Evolutionary conservation across 2,113 vertebrate species (phyloP).

Genomic region (Calonectris borealis): DNA sequence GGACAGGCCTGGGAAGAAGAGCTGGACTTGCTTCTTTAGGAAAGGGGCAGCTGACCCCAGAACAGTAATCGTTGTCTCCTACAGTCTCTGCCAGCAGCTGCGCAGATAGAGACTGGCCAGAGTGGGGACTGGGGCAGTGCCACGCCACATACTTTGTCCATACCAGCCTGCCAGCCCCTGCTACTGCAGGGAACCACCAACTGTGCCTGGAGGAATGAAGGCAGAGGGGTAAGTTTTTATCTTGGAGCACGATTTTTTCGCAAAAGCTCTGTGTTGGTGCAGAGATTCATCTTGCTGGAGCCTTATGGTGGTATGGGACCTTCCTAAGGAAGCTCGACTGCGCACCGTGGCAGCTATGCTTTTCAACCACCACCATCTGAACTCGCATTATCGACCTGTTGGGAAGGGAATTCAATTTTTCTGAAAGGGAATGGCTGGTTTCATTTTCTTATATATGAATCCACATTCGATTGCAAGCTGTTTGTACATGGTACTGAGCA

Average conservation of each 20-base stretch:
- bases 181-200: background rate
- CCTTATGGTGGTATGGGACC: background rate
- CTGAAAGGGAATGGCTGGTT: constrained; percentile 21
- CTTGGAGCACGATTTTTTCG: background rate
- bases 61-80: background rate
- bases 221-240: background rate
- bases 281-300: background rate
- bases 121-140: background rate
- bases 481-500: background rate
- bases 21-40: background rate
- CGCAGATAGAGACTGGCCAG: background rate
- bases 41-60: background rate
- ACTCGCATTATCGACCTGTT: background rate
- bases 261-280: background rate
- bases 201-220: background rate
- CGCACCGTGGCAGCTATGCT: background rate
- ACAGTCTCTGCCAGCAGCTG: background rate
- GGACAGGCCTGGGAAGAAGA: background rate
- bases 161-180: background rate
- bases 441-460: constrained; percentile 27
- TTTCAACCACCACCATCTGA: background rate
- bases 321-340: background rate
- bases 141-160: background rate
- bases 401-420: constrained; percentile 17
- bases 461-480: background rate